Base-by-base conservation (phyloP, 2,888 invertebrate species). In the Loripinus fragilis region DNA sequence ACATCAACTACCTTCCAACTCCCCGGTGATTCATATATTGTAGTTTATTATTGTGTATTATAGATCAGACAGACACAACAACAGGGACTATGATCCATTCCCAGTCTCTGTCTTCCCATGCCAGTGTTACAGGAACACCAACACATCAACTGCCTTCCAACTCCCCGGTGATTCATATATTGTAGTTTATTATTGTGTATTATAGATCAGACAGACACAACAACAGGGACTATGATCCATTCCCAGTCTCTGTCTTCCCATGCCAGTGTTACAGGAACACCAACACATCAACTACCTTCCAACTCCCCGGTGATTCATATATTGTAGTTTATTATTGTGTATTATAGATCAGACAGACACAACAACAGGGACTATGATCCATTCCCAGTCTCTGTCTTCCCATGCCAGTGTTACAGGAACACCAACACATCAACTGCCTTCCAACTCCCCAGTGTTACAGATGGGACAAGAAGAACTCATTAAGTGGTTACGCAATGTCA, bases 401-500 rank as follows among this genome's bases (percentile, higher is more conserved):
- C 67, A 42, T n/a, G 41, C 67, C 15, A 42, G 42, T 41, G 15
- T 67, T 50, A 3, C 70, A 73, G 78, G 76, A 28, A 77, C 83
- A 55, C 77, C 81, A 35, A 76, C 78, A 48, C 79, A 77, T 71
- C 75, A 66, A 20, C 30, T 65, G 42, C 75, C 73, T 52, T 71
- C 76, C 55, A 82, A 84, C 70, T 76, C 85, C 1, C 74, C 76
- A 15, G 70, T 82, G 45, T 69, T 79, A 60, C 80, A 78, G 42
- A 88, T 87, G 87, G 85, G 85, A 25, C 82, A 85, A 68, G 87
- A 88, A 45, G 86, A 88, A 60, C 83, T 88, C 28, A 76, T 81
- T 25, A 85, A 86, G 41, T 88, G 88, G 87, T 80, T 87, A 45
- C 85, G 87, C 42, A 78, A 82, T 38, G 71, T 81, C 45, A 87